Percentiles rank a stretch among this genome's conserved stretches.
Conservation (phyloP, 2,797 vertebrate genomes). For the Sebastes matsubarae region DNA sequence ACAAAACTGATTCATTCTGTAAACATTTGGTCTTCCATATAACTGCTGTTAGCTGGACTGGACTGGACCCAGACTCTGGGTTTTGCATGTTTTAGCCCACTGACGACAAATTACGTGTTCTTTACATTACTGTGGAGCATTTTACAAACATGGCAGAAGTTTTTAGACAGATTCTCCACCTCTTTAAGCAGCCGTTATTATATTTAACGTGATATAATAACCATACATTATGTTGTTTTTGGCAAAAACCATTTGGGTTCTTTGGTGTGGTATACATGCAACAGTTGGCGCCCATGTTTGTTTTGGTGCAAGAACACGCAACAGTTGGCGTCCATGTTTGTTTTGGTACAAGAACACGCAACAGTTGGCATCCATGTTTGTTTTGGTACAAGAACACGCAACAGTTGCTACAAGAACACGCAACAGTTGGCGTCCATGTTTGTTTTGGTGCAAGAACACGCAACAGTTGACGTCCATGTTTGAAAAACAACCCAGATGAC, state of each 20-base stretch:
- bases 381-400: too few relatives aligned
- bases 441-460: too few relatives aligned
- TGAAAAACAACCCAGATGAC: too few relatives aligned
- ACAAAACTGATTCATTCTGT: constrained; percentile 21
- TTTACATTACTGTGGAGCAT: not conserved
- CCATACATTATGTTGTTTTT: not conserved
- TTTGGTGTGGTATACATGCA: not conserved
- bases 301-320: too few relatives aligned
- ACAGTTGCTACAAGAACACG: too few relatives aligned
- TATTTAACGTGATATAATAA: not conserved
- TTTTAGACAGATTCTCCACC: not conserved
- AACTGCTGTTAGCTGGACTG: not conserved
- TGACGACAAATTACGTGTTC: not conserved
- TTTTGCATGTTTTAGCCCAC: not conserved
- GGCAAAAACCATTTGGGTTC: not conserved
- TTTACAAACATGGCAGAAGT: not conserved
- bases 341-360: too few relatives aligned
- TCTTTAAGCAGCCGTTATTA: not conserved
- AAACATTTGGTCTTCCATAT: constrained; percentile 4
- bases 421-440: too few relatives aligned
- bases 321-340: too few relatives aligned
- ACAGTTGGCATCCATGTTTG: too few relatives aligned
- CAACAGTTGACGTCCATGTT: too few relatives aligned
- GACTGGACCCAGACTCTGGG: not conserved
- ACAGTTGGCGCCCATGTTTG: too few relatives aligned